Base-by-base conservation (phyloP, 2,113 vertebrate species). In the Morone chrysops region DNA sequence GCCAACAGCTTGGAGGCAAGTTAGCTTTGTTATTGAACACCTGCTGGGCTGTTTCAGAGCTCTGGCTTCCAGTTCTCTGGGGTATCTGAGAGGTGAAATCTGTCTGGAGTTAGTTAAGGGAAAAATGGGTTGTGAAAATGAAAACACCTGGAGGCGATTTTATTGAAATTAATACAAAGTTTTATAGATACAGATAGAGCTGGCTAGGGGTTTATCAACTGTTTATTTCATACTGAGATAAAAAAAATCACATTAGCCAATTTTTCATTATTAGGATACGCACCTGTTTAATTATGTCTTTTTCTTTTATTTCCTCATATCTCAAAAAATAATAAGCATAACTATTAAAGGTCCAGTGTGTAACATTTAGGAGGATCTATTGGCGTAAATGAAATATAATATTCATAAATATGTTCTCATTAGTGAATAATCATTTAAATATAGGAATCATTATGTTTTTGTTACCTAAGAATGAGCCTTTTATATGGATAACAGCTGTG, bases 21-120 rank as follows among this genome's bases (percentile, higher is more conserved):
- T 75, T 73, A 62, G 74, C 75, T 82, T 70, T 68, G 78, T 82
- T 75, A 82, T 72, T 38, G 77, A 87, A 84, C 86, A 89, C 78
- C 92, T 87, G 89, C 85, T 75, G 83, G 75, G 73, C 61, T 66
- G 63, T 47, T 68, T 14, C 66, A 76, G 68, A 6, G 80, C 57
- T 63, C 38, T 77, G 43, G 66, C 78, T 60, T 51, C 50, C 47
- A 67, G 47, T 41, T 81, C 81, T 84, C 73, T 45, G 50, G 54
- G 62, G 86, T 54, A 45, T 65, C 41, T 31, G 51, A 22, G 77
- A 84, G 59, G 10, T 72, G 56, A 83, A 81, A 83, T 89, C 76
- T 85, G 75, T 66, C 70, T 22, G 36, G 31, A 59, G 53, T 79
- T 67, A 60, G 62, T 63, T 61, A 4, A 36, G 12, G 61, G 61